Evolutionary conservation across 2,113 vertebrate species (phyloP).

Genomic region (Engraulis encrasicolus): DNA sequence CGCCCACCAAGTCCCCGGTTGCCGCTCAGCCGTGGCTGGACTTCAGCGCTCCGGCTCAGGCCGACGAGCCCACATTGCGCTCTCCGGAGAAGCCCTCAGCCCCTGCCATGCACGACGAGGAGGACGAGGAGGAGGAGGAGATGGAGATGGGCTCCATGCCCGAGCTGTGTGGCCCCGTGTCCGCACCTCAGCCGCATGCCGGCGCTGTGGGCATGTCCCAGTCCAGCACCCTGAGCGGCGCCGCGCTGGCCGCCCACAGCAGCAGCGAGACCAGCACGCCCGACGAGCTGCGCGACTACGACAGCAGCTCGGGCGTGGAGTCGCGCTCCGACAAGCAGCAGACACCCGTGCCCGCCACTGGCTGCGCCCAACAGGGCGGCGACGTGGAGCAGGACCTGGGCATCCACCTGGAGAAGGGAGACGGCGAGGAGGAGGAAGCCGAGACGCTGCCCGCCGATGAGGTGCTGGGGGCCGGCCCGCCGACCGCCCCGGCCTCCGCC

Average conservation of each 20-base stretch:
- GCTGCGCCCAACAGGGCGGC: too few relatives aligned
- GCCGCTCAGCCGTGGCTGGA: slow-evolving; percentile 63
- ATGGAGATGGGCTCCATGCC: slow-evolving; percentile 13
- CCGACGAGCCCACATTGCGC: slow-evolving; percentile 33
- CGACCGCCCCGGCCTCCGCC: slow-evolving; percentile 76
- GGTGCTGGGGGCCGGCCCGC: slow-evolving; percentile 76
- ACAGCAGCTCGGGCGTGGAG: slow-evolving; percentile 85
- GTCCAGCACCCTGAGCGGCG: slow-evolving; percentile 81
- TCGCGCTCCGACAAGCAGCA: slow-evolving; percentile 79
- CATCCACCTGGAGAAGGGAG: slow-evolving; percentile 78
- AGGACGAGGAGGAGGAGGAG: slow-evolving; percentile 39
- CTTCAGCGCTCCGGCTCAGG: slow-evolving; percentile 49
- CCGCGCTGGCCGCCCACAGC: slow-evolving; percentile 79
- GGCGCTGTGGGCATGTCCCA: slow-evolving; percentile 68
- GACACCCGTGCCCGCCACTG: slow-evolving; percentile 69
- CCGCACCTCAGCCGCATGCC: slow-evolving; percentile 15
- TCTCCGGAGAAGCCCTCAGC: slow-evolving; percentile 28
- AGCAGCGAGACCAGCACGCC: slow-evolving; percentile 89
- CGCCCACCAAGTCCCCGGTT: slow-evolving; percentile 66
- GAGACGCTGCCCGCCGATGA: slow-evolving; percentile 82
- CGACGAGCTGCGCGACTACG: slow-evolving; percentile 85
- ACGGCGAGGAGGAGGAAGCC: slow-evolving; percentile 80
- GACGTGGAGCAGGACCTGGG: slow-evolving; percentile 81
- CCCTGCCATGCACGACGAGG: slow-evolving; percentile 38
- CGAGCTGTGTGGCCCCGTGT: slow-evolving; percentile 43